Evolutionary conservation across 2,888 invertebrate species (phyloP).

Genomic region (Elegia similella): DNA sequence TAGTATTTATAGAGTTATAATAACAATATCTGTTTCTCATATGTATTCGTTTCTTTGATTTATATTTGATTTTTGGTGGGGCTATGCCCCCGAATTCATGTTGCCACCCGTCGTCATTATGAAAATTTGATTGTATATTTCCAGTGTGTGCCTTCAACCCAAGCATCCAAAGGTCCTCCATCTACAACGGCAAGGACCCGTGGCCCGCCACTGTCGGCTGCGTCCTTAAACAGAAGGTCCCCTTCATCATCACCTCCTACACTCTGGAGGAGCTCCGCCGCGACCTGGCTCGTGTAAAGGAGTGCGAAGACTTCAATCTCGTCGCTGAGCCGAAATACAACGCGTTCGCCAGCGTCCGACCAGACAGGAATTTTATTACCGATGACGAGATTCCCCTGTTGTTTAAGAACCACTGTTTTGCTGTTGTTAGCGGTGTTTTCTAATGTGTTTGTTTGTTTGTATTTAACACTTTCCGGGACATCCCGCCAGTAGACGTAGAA

Average conservation of each 20-base stretch:
- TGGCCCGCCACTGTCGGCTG: conserved; percentile 85
- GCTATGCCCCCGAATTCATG: too few relatives aligned
- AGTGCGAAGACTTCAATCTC: conserved; percentile 72
- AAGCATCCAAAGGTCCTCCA: conserved; percentile 85
- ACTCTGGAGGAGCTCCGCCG: conserved; percentile 84
- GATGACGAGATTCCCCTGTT: conserved; percentile 86
- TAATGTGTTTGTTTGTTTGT: conserved; percentile 27
- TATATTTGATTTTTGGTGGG: too few relatives aligned
- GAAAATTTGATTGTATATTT: too few relatives aligned
- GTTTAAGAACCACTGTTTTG: conserved; percentile 86
- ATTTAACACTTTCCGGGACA: conserved; percentile 22
- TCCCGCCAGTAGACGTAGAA: too few relatives aligned
- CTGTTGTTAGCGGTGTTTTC: conserved; percentile 67
- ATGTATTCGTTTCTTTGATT: too few relatives aligned
- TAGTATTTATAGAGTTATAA: too few relatives aligned
- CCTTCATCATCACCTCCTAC: conserved; percentile 85
- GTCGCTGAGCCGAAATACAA: conserved; percentile 81
- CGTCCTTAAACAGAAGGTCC: conserved; percentile 78
- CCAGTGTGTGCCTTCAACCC: conserved; percentile 87
- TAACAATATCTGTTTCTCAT: too few relatives aligned
- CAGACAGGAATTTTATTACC: conserved; percentile 88
- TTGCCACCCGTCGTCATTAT: too few relatives aligned
- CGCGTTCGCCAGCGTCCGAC: conserved; percentile 85
- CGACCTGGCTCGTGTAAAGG: conserved; percentile 82
- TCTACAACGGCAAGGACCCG: conserved; percentile 83